phyloP scores from a whole-genome alignment of 2,113 vertebrate species.

The Ramphastos sulfuratus region DNA sequence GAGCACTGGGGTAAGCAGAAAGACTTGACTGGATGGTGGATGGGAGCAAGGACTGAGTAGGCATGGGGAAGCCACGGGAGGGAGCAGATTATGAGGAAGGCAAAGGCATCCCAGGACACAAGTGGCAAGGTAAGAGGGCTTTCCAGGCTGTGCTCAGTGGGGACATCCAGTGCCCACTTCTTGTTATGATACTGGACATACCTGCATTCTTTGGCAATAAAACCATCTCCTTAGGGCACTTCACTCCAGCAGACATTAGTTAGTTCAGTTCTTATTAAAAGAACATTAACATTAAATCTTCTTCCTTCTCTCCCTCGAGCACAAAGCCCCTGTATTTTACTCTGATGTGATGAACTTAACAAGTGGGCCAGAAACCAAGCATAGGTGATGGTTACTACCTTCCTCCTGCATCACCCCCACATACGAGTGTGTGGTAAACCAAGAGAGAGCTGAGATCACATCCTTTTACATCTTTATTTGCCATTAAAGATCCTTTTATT shows the following conservation, averaged over 20 bases:
- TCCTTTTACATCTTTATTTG: conserved; percentile 75
- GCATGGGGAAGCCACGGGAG: neutral
- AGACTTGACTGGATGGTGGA: neutral
- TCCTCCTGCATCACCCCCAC: neutral
- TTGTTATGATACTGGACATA: neutral
- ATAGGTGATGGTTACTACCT: neutral
- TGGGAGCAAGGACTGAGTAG: neutral
- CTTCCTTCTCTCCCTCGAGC: neutral
- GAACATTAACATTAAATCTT: neutral
- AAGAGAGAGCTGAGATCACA: neutral
- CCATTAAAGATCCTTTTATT: conserved; percentile 63
- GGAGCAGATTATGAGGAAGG: neutral
- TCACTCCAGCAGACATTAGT: neutral
- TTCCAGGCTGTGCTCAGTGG: neutral
- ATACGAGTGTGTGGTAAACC: neutral
- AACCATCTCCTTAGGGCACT: neutral
- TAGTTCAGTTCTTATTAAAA: neutral
- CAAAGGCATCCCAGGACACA: neutral
- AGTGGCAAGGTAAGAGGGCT: neutral
- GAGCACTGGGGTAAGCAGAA: fast-evolving
- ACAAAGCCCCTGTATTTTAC: neutral
- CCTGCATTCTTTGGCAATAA: neutral
- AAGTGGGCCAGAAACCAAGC: neutral
- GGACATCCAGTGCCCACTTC: neutral
- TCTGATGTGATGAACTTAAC: neutral